A percentile compares a stretch with the other conserved stretches of the same genome.
Conservation (phyloP, 2,797 vertebrate species). For the Poeciliopsis gracilis region DNA sequence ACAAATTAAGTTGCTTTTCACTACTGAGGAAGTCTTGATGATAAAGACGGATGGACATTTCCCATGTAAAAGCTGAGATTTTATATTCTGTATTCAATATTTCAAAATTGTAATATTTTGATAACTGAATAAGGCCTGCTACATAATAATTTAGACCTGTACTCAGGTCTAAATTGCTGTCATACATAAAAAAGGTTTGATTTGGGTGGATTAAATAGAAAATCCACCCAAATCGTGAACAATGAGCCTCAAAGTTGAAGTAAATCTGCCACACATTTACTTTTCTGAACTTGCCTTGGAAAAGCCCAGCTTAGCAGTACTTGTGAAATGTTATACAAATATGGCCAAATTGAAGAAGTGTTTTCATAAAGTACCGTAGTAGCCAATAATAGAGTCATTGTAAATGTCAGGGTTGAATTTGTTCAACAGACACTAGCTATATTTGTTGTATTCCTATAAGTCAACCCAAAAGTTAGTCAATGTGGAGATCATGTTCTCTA, state of each 20-base stretch:
- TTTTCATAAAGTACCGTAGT: neutral
- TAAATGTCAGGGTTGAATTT: neutral
- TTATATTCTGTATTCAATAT: neutral
- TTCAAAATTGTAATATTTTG: neutral
- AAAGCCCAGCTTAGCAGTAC: neutral
- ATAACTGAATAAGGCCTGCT: no score
- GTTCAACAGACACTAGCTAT: neutral
- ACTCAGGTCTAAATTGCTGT: no score
- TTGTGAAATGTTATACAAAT: neutral
- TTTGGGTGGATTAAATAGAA: neutral
- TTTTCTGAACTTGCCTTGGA: neutral
- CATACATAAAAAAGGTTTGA: neutral
- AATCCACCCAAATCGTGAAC: neutral
- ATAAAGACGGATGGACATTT: neutral
- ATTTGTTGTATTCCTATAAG: neutral
- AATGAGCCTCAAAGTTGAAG: neutral
- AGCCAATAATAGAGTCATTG: neutral
- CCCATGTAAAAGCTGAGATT: neutral
- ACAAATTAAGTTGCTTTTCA: neutral
- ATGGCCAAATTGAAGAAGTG: neutral
- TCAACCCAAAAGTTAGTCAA: neutral
- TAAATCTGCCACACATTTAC: neutral
- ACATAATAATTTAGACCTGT: neutral
- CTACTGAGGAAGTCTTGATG: neutral
- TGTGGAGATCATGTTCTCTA: neutral